These are phyloP conservation scores for Galerucella nymphaeae DNA, from an alignment of 2,888 invertebrate species.

Conservation along the genomic window DNA sequence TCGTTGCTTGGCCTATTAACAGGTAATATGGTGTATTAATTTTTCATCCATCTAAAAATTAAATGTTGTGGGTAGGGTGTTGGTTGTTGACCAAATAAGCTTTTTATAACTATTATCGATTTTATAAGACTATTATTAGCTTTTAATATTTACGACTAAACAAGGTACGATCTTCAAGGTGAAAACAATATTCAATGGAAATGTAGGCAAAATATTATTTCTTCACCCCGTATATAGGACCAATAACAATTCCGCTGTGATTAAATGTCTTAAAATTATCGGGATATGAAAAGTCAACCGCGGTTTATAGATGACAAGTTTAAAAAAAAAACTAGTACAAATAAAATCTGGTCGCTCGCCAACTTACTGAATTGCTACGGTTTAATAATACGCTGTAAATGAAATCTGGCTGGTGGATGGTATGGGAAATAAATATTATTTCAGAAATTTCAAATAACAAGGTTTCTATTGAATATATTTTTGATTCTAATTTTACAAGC, in stretches of 20 bases:
- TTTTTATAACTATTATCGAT: background rate
- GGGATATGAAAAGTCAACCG: background rate
- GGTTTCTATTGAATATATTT: too few relatives aligned
- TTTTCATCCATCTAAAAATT: background rate
- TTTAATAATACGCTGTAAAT: background rate
- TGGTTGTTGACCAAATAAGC: background rate
- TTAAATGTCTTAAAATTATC: background rate
- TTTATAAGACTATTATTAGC: background rate
- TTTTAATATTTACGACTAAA: background rate
- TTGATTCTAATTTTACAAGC: background rate
- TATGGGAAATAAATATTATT: background rate
- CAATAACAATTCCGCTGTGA: background rate
- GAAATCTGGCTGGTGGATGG: background rate
- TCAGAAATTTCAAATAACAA: background rate
- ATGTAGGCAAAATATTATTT: too few relatives aligned
- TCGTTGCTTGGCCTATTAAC: too few relatives aligned
- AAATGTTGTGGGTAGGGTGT: background rate
- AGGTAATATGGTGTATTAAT: background rate
- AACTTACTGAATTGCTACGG: background rate
- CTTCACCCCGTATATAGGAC: too few relatives aligned
- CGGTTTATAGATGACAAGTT: background rate
- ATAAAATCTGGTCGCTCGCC: background rate
- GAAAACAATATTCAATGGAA: too few relatives aligned
- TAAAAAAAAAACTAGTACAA: background rate
- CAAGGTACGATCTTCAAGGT: background rate